Conservation (phyloP, 2,888 invertebrate species). For the Dione vanillae region DNA sequence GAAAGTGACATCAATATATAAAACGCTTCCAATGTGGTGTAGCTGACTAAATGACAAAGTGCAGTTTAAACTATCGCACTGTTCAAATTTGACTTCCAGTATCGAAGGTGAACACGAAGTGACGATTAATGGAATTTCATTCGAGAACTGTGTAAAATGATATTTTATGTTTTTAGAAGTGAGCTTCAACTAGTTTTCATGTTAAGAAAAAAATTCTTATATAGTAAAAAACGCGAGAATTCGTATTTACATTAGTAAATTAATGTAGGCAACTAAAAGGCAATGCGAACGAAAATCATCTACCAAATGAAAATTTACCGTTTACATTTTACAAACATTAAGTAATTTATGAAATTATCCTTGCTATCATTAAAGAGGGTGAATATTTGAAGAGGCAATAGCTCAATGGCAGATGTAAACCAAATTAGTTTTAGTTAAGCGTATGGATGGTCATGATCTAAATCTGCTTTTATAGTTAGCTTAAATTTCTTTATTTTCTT, state of each 20-base stretch:
- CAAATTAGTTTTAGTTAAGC: background rate
- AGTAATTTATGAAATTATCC: slow-evolving; percentile 7
- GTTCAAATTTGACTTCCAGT: too few relatives aligned
- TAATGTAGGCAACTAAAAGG: slow-evolving; percentile 1
- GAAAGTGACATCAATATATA: too few relatives aligned
- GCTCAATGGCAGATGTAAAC: background rate
- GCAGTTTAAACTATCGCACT: too few relatives aligned
- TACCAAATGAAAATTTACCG: slow-evolving; percentile 3
- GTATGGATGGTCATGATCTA: too few relatives aligned
- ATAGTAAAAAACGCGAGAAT: background rate
- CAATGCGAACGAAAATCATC: background rate
- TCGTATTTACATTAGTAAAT: slow-evolving; percentile 12
- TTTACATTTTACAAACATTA: background rate
- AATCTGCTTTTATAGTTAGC: too few relatives aligned
- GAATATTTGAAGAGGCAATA: background rate
- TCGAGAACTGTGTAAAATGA: too few relatives aligned
- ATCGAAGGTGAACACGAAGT: too few relatives aligned
- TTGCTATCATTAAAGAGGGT: background rate
- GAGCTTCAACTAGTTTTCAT: background rate
- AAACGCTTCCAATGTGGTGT: too few relatives aligned
- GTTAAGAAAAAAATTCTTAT: background rate
- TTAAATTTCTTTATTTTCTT: too few relatives aligned
- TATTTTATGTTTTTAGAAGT: too few relatives aligned
- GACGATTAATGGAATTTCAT: too few relatives aligned
- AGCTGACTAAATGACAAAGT: too few relatives aligned